These are phyloP conservation scores for Sebastes taczanowskii DNA, from an alignment of 2,797 vertebrate genomes.

Conservation along the genomic window DNA sequence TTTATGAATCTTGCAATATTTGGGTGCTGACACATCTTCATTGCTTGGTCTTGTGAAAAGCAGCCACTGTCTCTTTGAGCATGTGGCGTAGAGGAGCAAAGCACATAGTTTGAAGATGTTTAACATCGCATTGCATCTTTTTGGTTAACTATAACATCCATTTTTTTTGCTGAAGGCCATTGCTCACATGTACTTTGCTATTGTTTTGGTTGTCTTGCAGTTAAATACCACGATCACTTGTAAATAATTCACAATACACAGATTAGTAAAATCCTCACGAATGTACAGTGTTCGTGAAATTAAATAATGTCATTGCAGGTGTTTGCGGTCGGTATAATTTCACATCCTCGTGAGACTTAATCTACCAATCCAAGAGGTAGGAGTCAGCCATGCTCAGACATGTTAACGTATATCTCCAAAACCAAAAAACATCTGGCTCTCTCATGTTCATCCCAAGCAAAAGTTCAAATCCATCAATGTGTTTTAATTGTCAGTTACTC, in stretches of 20 bases:
- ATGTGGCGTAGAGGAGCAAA: not conserved
- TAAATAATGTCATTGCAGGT: not conserved
- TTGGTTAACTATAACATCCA: not conserved
- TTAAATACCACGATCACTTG: conserved; percentile 13
- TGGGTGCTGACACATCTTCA: not conserved
- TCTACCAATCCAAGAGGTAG: not conserved
- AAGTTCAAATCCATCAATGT: conserved; percentile 10
- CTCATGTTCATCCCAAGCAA: not conserved
- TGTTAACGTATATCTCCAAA: not conserved
- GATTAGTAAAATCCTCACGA: not conserved
- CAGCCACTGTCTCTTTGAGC: not conserved
- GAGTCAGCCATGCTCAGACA: not conserved
- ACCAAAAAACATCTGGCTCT: conserved; percentile 9
- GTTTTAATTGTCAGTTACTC: not conserved
- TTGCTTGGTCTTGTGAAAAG: not conserved
- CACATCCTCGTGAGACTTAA: not conserved
- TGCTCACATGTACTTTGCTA: conserved; percentile 3
- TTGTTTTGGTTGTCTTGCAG: conserved; percentile 31
- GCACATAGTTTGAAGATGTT: not conserved
- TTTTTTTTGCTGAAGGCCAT: conserved; percentile 15
- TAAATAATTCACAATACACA: not conserved
- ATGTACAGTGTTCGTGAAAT: not conserved
- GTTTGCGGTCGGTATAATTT: not conserved
- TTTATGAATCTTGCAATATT: not conserved
- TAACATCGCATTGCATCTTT: not conserved